phyloP scores from a whole-genome alignment of 2,888 invertebrate species.

The Bembecia ichneumoniformis region DNA sequence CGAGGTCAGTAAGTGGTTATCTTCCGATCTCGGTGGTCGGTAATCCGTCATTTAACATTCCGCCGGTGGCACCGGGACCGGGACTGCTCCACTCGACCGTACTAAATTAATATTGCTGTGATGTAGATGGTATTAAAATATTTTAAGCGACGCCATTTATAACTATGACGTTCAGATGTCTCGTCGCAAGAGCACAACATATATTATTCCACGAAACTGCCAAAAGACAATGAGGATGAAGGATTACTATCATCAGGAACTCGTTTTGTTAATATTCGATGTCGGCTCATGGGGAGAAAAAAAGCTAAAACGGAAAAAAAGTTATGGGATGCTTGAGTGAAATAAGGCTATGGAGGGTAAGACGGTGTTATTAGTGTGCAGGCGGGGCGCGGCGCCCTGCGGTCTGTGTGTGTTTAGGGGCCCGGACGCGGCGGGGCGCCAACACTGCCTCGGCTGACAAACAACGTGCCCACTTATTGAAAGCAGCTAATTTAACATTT shows the following conservation, averaged over 20 bases:
- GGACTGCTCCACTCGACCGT: constrained; percentile 63
- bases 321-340: constrained; percentile 57
- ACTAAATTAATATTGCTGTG: constrained; percentile 69
- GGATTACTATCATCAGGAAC: constrained; percentile 68
- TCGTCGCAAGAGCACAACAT: constrained; percentile 62
- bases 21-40: constrained; percentile 58
- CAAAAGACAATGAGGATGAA: constrained; percentile 72
- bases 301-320: constrained; percentile 38
- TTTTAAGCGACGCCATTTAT: constrained; percentile 71
- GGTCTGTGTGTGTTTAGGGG: constrained; percentile 69
- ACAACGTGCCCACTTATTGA: constrained; percentile 51
- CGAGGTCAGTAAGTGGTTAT: constrained; percentile 48
- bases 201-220: constrained; percentile 70
- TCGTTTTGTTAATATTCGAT: constrained; percentile 64
- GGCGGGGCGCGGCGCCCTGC: constrained; percentile 60
- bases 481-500: constrained; percentile 60
- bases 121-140: constrained; percentile 70
- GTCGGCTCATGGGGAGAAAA: constrained; percentile 44
- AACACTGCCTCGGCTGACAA: constrained; percentile 14
- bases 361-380: constrained; percentile 62
- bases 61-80: constrained; percentile 59
- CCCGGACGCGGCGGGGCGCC: constrained; percentile 39
- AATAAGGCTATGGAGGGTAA: constrained; percentile 65
- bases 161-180: constrained; percentile 66
- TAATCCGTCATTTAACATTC: constrained; percentile 72